These are phyloP conservation scores for Rynchops niger DNA, from an alignment of 2,113 vertebrate genomes.

Conservation along the genomic window DNA sequence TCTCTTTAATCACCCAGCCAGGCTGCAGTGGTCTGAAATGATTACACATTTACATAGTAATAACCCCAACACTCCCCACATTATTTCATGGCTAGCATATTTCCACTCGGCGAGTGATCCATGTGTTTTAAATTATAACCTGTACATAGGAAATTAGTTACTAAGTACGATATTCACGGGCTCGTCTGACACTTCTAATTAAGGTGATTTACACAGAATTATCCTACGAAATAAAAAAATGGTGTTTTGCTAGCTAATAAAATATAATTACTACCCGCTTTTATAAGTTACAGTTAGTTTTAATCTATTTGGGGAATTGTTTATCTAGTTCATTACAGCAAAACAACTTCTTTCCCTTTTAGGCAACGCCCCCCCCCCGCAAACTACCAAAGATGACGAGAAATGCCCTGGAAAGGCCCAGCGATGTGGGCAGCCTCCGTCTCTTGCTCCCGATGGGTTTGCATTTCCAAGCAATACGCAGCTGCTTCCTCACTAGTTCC, in stretches of 20 bases:
- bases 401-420: neutral
- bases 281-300: constrained; percentile 85
- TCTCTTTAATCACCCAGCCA: constrained; percentile 75
- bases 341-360: constrained; percentile 73
- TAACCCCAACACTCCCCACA: constrained; percentile 71
- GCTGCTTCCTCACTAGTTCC: neutral
- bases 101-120: constrained; percentile 77
- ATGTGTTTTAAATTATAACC: constrained; percentile 86
- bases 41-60: constrained; percentile 81
- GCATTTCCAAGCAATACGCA: neutral
- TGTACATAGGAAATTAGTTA: constrained; percentile 84
- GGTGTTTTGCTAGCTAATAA: constrained; percentile 82
- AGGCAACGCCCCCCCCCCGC: neutral
- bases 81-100: constrained; percentile 75
- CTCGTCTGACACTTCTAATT: constrained; percentile 86
- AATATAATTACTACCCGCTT: constrained; percentile 81
- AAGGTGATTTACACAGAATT: constrained; percentile 87
- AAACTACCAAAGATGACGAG: neutral
- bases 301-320: constrained; percentile 88
- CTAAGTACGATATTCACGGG: constrained; percentile 81
- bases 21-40: constrained; percentile 72
- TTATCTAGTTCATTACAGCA: constrained; percentile 83
- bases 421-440: neutral
- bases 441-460: neutral
- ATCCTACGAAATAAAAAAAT: constrained; percentile 85